Base-by-base conservation (phyloP, 2,888 invertebrate genomes). In the Eupithecia insigniata region DNA sequence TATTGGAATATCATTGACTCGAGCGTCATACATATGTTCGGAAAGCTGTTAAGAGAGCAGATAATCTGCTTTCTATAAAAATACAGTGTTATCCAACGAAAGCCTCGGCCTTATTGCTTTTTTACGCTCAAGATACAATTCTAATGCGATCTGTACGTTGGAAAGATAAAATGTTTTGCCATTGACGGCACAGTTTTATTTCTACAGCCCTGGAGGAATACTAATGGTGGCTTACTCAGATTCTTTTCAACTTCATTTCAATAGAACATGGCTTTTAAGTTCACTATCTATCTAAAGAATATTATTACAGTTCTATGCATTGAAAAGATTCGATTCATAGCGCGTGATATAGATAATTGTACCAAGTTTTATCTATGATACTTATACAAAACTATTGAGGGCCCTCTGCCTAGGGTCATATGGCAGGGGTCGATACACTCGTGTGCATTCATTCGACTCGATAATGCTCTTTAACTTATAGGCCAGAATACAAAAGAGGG, bases 361-460 rank as follows among this genome's bases (percentile, higher is more conserved):
- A 72, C 73, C 67, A 79, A 82, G 83, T 85, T 87, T 87, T 87
- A 87, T 90, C 81, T 86, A 83, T 84, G 84, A 79, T 76, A 77
- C 80, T 84, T 84, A 79, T 75, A 76, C 80, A 84, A 87, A 85
- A 87, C 83, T 83, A 88, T 90, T 87, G 87, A 85, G 90, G 85
- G 84, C 89, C 89, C 90, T 89, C 89, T 90, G 90, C 89, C 88
- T 89, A 85, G 90, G 90, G 89, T 88, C 90, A 88, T 84, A 84
- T 84, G 84, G 83, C 82, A 84, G 82, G 84, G 85, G 92, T 91
- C 92, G 84, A 88, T 87, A 87, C 89, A 89, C 93, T 88, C 85
- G 78, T 85, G 89, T 85, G 90, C 90, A 90, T 88, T 91, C 86
- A 92, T 83, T 82, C 82, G 80, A 81, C 36, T 85, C 83, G 82